Conservation (phyloP, 2,888 invertebrate species). For the Hipparchia semele region DNA sequence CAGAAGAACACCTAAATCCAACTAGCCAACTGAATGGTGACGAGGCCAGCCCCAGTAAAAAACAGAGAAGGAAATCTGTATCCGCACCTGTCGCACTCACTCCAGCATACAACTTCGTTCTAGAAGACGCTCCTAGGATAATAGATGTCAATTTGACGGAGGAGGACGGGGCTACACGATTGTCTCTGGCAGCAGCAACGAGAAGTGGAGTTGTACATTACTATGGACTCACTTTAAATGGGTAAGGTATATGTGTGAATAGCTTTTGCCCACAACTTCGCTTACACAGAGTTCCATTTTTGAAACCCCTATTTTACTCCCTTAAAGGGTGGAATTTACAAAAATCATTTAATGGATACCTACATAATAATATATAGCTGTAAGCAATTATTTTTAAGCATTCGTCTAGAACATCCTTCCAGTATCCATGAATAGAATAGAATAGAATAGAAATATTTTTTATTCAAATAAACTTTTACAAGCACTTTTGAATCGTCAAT, state of each 20-base stretch:
- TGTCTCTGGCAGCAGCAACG: conserved; percentile 83
- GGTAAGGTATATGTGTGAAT: conserved; percentile 70
- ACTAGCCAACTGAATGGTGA: conserved; percentile 55
- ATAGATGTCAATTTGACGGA: conserved; percentile 75
- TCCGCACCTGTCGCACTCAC: conserved; percentile 45
- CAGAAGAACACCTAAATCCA: conserved; percentile 56
- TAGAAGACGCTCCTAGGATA: conserved; percentile 86
- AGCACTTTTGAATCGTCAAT: too few species aligned
- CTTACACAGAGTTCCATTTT: too few species aligned
- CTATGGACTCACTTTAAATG: conserved; percentile 90
- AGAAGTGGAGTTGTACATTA: conserved; percentile 91
- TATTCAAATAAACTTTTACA: too few species aligned
- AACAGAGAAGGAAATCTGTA: conserved; percentile 62
- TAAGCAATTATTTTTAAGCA: too few species aligned
- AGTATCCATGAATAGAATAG: too few species aligned
- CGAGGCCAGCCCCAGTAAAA: conserved; percentile 60
- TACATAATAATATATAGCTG: too few species aligned
- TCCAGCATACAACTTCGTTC: conserved; percentile 83
- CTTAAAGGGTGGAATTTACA: too few species aligned
- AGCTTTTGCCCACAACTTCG: not conserved
- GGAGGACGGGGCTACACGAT: conserved; percentile 74
- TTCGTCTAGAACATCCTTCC: too few species aligned
- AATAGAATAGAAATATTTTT: too few species aligned
- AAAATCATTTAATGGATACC: too few species aligned
- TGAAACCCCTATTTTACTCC: too few species aligned